phyloP scores from a whole-genome alignment of 2,113 vertebrate genomes.

The Cyprinodon tularosa region DNA sequence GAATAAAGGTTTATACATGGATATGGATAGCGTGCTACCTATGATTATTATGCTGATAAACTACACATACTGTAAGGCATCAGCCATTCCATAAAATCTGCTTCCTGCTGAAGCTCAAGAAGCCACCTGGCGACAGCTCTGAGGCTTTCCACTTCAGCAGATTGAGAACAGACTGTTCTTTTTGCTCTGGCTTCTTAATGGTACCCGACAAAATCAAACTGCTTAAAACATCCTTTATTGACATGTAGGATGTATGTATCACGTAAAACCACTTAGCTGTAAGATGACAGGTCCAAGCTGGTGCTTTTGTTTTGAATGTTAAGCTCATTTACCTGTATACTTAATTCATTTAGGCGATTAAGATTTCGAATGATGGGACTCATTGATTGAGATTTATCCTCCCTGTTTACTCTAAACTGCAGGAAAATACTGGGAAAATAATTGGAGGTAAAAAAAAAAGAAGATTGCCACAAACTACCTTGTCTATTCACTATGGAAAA shows the following conservation, averaged over 20 bases:
- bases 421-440: not conserved
- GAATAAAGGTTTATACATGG: not conserved
- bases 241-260: not conserved
- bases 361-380: not conserved
- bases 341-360: not conserved
- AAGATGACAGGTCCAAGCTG: not conserved
- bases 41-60: conserved; percentile 4
- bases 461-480: conserved; percentile 18
- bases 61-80: not conserved
- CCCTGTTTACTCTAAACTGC: not conserved
- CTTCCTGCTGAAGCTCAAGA: not conserved
- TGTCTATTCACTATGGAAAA: conserved; percentile 16
- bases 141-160: not conserved
- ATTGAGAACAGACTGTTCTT: not conserved
- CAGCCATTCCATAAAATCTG: not conserved
- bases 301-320: not conserved
- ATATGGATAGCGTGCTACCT: not conserved
- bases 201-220: not conserved
- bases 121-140: not conserved
- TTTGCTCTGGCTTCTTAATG: not conserved
- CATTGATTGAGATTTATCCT: not conserved
- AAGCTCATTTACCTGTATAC: not conserved
- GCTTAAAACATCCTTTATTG: not conserved
- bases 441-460: not conserved
- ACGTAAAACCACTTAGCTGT: not conserved